phyloP scores from a whole-genome alignment of 1,140 invertebrate species.

The Drosophila kurseongensis region DNA sequence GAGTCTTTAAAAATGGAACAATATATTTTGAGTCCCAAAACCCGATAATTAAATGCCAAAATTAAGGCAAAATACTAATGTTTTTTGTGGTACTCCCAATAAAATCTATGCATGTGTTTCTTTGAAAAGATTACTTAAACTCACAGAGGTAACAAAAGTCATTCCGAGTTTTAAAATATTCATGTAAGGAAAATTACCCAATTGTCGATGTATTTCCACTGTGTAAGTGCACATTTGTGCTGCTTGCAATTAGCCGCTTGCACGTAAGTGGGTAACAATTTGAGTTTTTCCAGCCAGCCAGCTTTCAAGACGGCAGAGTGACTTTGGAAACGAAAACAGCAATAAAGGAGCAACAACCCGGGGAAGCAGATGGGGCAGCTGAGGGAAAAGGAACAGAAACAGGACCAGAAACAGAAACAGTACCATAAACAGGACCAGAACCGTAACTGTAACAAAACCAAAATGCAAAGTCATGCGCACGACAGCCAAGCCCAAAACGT shows the following conservation, averaged over 20 bases:
- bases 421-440: constrained; percentile 14
- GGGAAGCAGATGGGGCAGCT: constrained; percentile 5
- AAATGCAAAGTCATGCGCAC: constrained; percentile 77
- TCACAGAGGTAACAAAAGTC: background rate
- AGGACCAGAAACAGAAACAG: constrained; percentile 3
- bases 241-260: constrained; percentile 51
- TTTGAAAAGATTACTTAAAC: too few species aligned
- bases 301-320: constrained; percentile 3
- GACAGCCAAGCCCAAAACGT: constrained; percentile 74
- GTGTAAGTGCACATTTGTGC: constrained; percentile 43
- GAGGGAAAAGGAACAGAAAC: background rate
- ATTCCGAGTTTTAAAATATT: background rate
- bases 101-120: too few species aligned
- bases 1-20: background rate
- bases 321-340: constrained; percentile 13
- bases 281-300: constrained; percentile 24
- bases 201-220: constrained; percentile 2
- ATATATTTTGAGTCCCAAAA: background rate
- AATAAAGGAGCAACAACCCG: constrained; percentile 41
- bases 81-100: too few species aligned
- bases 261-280: constrained; percentile 48
- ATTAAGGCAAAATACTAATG: too few species aligned
- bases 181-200: constrained; percentile 2
- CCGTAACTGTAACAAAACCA: constrained; percentile 39
- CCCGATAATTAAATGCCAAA: background rate